Evolutionary conservation across 2,888 invertebrate species (phyloP).

Genomic region (Dolichopus griseipennis): DNA sequence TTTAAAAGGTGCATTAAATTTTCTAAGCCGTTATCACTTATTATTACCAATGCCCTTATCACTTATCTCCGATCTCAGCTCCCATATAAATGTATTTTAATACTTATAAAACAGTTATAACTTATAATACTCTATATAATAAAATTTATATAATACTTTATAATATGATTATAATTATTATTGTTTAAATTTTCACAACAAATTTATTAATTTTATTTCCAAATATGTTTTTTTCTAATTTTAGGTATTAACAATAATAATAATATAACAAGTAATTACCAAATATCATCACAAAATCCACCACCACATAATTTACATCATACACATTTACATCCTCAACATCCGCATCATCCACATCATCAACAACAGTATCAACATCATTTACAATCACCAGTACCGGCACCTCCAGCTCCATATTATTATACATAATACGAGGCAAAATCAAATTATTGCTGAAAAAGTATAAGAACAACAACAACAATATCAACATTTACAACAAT

Average conservation of each 20-base stretch:
- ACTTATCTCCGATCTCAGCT: no score
- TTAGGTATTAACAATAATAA: neutral
- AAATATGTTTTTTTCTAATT: neutral
- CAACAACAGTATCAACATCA: slow-evolving; percentile 17
- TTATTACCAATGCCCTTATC: no score
- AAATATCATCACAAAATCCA: slow-evolving; percentile 6
- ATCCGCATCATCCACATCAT: slow-evolving; percentile 16
- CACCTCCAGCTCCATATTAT: slow-evolving; percentile 15
- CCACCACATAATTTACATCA: neutral
- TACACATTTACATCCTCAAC: neutral
- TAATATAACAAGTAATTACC: neutral
- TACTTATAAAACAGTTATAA: no score
- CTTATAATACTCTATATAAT: no score
- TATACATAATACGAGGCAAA: neutral
- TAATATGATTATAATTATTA: no score
- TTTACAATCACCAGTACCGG: slow-evolving; percentile 15
- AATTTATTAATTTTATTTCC: slow-evolving; percentile 17
- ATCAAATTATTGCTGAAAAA: neutral
- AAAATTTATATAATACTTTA: no score
- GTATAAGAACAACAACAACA: no score
- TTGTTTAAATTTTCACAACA: neutral
- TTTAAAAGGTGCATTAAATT: no score
- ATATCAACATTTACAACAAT: no score
- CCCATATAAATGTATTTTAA: no score
- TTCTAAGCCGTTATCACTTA: no score